Percentiles rank a stretch among this genome's conserved stretches.
Conservation (phyloP, 2,888 invertebrate species). For the Archaeoteleia sp. region DNA sequence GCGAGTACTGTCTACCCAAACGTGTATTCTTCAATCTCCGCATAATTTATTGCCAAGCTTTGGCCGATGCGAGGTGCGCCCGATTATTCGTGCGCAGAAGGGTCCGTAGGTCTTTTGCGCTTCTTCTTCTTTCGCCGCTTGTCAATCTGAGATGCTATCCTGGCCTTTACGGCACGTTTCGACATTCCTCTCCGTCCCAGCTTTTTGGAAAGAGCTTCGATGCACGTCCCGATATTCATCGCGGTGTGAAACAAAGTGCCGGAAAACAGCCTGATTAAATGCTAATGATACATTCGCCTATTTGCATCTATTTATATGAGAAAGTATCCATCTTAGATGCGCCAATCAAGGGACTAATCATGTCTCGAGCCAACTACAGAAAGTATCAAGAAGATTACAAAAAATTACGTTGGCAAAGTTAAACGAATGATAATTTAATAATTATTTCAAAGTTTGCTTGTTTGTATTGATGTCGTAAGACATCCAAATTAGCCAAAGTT, state of each 20-base stretch:
- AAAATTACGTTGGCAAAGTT: not conserved
- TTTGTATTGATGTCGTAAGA: conserved; percentile 6
- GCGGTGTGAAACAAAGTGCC: not conserved
- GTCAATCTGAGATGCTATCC: conserved; percentile 35
- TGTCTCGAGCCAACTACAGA: not conserved
- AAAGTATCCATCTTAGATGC: not conserved
- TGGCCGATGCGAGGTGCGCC: conserved; percentile 18
- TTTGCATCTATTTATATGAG: not conserved
- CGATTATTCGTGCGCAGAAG: conserved; percentile 31
- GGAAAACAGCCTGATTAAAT: no score
- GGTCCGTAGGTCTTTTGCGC: conserved; percentile 32
- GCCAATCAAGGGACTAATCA: not conserved
- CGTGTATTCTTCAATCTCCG: conserved; percentile 35
- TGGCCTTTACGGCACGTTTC: conserved; percentile 19
- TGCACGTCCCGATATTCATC: conserved; percentile 16
- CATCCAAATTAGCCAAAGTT: conserved; percentile 8
- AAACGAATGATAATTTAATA: not conserved
- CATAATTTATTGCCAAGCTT: conserved; percentile 31
- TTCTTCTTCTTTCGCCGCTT: conserved; percentile 27
- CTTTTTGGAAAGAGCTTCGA: conserved; percentile 18
- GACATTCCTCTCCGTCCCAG: conserved; percentile 25
- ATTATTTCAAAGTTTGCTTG: no score
- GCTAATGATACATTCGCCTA: not conserved
- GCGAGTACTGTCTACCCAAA: conserved; percentile 28
- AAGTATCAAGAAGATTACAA: not conserved